These are phyloP conservation scores for Lasaia peninsularis DNA, from an alignment of 1,140 invertebrate species.

Conservation along the genomic window DNA sequence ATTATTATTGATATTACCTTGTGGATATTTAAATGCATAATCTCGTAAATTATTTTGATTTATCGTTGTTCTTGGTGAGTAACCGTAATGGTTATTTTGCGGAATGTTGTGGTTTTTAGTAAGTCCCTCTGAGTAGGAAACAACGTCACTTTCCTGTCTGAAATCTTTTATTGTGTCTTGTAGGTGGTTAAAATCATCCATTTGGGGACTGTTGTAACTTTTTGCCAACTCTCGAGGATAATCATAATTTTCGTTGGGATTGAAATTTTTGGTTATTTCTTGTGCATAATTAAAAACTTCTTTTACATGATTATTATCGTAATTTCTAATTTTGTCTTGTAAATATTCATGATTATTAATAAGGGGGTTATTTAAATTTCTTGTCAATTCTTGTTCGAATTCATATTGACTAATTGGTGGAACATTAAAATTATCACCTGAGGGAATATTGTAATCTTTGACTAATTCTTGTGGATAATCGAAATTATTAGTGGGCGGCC, in stretches of 20 bases:
- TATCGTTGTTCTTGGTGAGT: not conserved
- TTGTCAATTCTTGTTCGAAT: not conserved
- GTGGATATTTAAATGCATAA: not conserved
- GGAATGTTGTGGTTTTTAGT: not conserved
- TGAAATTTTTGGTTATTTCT: not conserved
- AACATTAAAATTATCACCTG: conserved; percentile 1
- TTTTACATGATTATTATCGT: too few relatives aligned
- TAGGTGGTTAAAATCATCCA: not conserved
- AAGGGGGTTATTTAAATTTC: not conserved
- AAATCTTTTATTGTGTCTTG: not conserved
- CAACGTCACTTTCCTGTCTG: not conserved
- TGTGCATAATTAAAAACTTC: not conserved
- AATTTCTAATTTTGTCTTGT: too few relatives aligned
- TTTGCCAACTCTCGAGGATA: not conserved
- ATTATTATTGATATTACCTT: not conserved
- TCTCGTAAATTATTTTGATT: not conserved
- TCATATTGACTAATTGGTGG: not conserved
- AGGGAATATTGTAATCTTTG: not conserved
- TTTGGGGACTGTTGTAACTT: not conserved
- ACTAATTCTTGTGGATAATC: conserved; percentile 11
- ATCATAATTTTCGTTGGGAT: not conserved
- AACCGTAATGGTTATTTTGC: not conserved
- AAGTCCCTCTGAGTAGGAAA: not conserved
- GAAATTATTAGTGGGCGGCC: conserved; percentile 8
- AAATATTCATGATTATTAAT: too few relatives aligned